These are phyloP conservation scores for Larimichthys crocea DNA, from an alignment of 2,113 vertebrate species.

Conservation along the genomic window DNA sequence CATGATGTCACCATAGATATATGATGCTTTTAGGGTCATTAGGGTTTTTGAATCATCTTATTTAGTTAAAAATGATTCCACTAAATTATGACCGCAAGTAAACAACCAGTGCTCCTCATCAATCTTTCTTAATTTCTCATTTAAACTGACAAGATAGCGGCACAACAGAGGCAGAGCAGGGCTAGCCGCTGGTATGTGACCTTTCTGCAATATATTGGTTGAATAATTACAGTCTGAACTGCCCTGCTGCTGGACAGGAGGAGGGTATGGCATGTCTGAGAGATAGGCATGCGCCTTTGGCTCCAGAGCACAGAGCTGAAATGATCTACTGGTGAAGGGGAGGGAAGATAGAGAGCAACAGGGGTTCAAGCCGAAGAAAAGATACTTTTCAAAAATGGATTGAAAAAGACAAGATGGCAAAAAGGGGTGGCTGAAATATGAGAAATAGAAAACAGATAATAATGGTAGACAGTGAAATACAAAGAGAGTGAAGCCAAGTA, in stretches of 20 bases:
- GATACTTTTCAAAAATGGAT: neutral
- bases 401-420: neutral
- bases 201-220: slow-evolving; percentile 48
- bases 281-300: slow-evolving; percentile 36
- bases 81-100: slow-evolving; percentile 7
- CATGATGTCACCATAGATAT: neutral
- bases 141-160: slow-evolving; percentile 39
- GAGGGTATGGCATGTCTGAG: slow-evolving; percentile 34
- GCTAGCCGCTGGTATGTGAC: slow-evolving; percentile 69
- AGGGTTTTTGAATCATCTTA: neutral
- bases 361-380: neutral
- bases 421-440: neutral
- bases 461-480: neutral
- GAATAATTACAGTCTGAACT: slow-evolving; percentile 61
- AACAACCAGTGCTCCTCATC: slow-evolving; percentile 5
- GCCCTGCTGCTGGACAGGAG: slow-evolving; percentile 37
- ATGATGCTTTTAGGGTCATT: neutral
- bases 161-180: slow-evolving; percentile 39
- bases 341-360: neutral
- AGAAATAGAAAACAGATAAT: neutral
- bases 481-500: slow-evolving; percentile 8
- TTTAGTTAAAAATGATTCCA: neutral
- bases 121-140: slow-evolving; percentile 14
- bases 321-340: slow-evolving; percentile 17
- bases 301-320: slow-evolving; percentile 23